These are phyloP conservation scores for Spodoptera littoralis DNA, from an alignment of 2,888 invertebrate species.

Conservation along the genomic window DNA sequence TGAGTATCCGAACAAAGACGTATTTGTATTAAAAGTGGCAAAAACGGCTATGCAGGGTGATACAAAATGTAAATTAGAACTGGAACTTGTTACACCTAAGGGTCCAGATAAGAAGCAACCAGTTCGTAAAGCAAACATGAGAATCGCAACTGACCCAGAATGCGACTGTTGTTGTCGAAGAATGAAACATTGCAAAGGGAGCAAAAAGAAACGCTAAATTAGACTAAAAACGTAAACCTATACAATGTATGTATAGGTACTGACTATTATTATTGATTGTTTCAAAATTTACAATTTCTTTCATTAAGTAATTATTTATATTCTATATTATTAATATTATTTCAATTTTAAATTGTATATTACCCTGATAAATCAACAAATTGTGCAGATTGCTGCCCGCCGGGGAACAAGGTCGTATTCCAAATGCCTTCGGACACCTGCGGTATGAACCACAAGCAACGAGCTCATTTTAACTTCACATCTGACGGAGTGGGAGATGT, in stretches of 20 bases:
- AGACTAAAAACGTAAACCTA: slow-evolving; percentile 2
- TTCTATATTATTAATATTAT: slow-evolving; percentile 3
- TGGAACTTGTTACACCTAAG: slow-evolving; percentile 91
- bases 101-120: slow-evolving; percentile 88
- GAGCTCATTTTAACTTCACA: slow-evolving; percentile 80
- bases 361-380: slow-evolving; percentile 64
- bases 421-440: slow-evolving; percentile 82
- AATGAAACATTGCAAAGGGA: slow-evolving; percentile 65
- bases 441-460: slow-evolving; percentile 78
- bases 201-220: slow-evolving; percentile 55
- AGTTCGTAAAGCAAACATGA: slow-evolving; percentile 73
- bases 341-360: slow-evolving; percentile 32
- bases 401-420: slow-evolving; percentile 85
- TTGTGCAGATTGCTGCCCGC: slow-evolving; percentile 87
- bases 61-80: slow-evolving; percentile 90
- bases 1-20: slow-evolving; percentile 86
- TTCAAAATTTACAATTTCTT: slow-evolving; percentile 30
- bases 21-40: slow-evolving; percentile 91
- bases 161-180: slow-evolving; percentile 75
- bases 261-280: slow-evolving; percentile 1
- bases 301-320: slow-evolving; percentile 2
- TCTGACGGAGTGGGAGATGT: slow-evolving; percentile 82
- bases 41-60: slow-evolving; percentile 91
- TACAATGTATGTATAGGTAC: not conserved
- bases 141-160: slow-evolving; percentile 78